Evolutionary conservation across 2,888 invertebrate genomes (phyloP), one percentile per base, ranked within the genome.

Genomic region (Caenorhabditis panamensis): DNA sequence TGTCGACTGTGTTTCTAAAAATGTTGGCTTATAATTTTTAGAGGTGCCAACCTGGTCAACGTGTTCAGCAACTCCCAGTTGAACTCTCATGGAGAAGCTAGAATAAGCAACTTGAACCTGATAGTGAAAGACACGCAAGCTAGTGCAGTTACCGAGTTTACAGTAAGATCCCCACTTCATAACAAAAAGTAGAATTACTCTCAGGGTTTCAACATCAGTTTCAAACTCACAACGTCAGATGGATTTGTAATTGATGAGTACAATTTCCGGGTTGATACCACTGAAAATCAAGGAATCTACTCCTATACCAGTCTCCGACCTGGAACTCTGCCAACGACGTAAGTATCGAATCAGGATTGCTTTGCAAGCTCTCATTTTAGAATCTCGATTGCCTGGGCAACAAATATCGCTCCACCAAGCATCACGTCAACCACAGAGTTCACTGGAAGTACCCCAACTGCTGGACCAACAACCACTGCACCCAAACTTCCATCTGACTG

Each of bases 401-500:
- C 78, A 1, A 72, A 82, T 36, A 78, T 72, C 20, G 44, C 77
- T 13, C 37, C 82, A 6, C 51, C 82, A 5, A 71, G 51, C 11
- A 13, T 28, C 5, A 24, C 73, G 8, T 53, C 18, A n/a, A 47
- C 47, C 4, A 18, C 47, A 3, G 47, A 47, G 47, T 58, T 22
- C 49, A 64, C 77, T 20, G 76, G 67, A 56, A 47, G 22, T 18
- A 69, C 62, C 1, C 24, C 62, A 16, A 63, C 73, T 22, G n/a
- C 22, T 2, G 75, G 56, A 13, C 56, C 62, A 2, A 68, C 75
- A 8, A 69, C 71, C 22, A 59, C 69, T 1, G 76, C 54, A 11
- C 79, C 82, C n/a, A 53, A 59, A 36, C 37, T 75, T 0, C 69
- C 82, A 22, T 13, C 20, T 4, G 82, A 82, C 18, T 82, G 82